phyloP scores from a whole-genome alignment of 2,797 vertebrate species.

The Anguilla pacifica region DNA sequence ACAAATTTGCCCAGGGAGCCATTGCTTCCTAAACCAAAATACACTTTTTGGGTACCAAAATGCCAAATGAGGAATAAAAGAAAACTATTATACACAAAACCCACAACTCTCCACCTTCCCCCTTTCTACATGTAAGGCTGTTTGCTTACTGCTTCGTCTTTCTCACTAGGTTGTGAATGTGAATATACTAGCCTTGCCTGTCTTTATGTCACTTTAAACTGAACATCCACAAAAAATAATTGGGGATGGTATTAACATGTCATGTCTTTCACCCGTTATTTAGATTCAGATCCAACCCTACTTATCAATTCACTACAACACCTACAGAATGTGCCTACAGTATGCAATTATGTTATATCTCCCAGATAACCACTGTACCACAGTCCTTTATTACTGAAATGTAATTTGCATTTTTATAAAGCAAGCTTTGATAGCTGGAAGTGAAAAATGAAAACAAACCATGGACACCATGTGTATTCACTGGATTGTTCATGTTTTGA shows the following conservation, averaged over 20 bases:
- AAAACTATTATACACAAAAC: not conserved
- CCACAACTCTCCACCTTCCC: not conserved
- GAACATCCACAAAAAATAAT: slow-evolving; percentile 2
- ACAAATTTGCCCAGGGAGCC: not conserved
- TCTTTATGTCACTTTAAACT: not conserved
- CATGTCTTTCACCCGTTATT: not conserved
- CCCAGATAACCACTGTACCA: not conserved
- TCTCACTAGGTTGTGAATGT: not conserved
- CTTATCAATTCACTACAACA: not conserved
- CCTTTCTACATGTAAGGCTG: not conserved
- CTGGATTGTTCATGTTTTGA: not conserved
- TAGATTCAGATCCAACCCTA: not conserved
- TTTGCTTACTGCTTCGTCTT: not conserved
- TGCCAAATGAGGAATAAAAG: not conserved
- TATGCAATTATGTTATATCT: not conserved
- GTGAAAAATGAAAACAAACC: not conserved
- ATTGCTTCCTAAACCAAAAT: not conserved
- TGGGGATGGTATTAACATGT: not conserved
- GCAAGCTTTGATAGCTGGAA: not conserved
- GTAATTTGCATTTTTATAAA: slow-evolving; percentile 1
- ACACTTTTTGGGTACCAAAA: not conserved
- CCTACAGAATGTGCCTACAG: not conserved
- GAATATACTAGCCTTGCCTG: not conserved
- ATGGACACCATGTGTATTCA: not conserved
- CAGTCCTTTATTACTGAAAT: not conserved